These are phyloP conservation scores for Tichodroma muraria DNA, from an alignment of 2,113 vertebrate genomes.

Conservation along the genomic window DNA sequence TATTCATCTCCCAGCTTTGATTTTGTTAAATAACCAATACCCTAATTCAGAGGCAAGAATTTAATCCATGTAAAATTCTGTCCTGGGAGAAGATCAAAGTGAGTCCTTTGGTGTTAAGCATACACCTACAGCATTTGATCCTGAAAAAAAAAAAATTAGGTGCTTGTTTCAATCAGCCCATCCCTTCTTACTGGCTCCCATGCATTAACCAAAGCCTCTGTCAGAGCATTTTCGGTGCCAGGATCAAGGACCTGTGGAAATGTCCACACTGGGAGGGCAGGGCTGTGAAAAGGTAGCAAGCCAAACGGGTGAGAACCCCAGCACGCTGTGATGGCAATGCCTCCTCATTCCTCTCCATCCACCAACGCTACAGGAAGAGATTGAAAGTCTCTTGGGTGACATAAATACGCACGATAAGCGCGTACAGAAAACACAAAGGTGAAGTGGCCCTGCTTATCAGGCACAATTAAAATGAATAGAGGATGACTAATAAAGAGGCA, in stretches of 20 bases:
- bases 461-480: slow-evolving; percentile 18
- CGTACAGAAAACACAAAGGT: neutral
- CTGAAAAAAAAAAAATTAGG: neutral
- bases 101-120: neutral
- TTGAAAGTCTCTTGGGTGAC: neutral
- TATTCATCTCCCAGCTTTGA: neutral
- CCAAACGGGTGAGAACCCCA: accelerated
- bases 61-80: neutral
- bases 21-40: slow-evolving; percentile 1
- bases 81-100: slow-evolving; percentile 14
- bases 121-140: neutral
- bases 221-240: neutral
- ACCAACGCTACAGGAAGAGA: neutral
- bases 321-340: neutral
- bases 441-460: slow-evolving; percentile 35
- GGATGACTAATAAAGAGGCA: slow-evolving; percentile 31
- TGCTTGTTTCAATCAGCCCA: neutral
- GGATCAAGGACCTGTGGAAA: neutral
- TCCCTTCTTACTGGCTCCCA: neutral
- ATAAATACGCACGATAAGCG: neutral
- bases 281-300: neutral
- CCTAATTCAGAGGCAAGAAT: neutral
- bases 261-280: neutral
- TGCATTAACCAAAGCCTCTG: neutral
- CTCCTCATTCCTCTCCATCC: neutral